Base-by-base conservation (phyloP, 2,797 vertebrate species). In the Chiloscyllium punctatum region DNA sequence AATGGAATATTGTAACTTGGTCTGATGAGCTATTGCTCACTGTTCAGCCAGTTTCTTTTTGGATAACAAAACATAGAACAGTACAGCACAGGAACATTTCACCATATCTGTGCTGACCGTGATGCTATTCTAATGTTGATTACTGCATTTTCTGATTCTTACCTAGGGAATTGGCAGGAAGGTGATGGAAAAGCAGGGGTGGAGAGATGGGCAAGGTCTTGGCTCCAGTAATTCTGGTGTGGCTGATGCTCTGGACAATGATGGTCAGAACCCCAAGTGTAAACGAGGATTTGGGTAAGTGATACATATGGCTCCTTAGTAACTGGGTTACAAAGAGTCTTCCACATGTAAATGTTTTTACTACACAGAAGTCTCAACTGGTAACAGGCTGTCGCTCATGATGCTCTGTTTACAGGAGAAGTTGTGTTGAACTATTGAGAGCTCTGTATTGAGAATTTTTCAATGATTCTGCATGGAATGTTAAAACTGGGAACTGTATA, bases 261-360 rank as follows among this genome's bases (percentile, higher is more conserved):
- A 99, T 0, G 99, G 99, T 0, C 99, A 99, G 97, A 97, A 99
- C 97, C 99, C 99, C 42, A 97, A 97, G 86, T 99, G 99, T 97
- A 99, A 98, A 97, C 98, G 98, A 96, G 99, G 99, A 51, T 98
- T 99, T 96, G 99, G 99, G 99, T 99, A 95, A 97, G 98, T 97
- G 68, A 95, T n/a, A 11, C 62, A n/a, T 90, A 15, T 21, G 57
- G 15, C 57, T 66, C 7, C n/a, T 91, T 30, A 21, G 16, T 66
- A 62, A 92, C 66, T 92, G 62, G 0, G 33, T 92, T 23, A 23
- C 18, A 66, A 91, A 68, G 18, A 92, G 21, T 42, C n/a, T 66
- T 68, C 62, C 66, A 37, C 30, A 69, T 42, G 66, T 92, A 62
- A 68, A 16, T 62, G 6, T 92, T 21, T n/a, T 92, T 33, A 62